A percentile compares a stretch with the other conserved stretches of the same genome.
Evolutionary conservation across 2,888 invertebrate genomes (phyloP).

Genomic region (Keiferia lycopersicella): DNA sequence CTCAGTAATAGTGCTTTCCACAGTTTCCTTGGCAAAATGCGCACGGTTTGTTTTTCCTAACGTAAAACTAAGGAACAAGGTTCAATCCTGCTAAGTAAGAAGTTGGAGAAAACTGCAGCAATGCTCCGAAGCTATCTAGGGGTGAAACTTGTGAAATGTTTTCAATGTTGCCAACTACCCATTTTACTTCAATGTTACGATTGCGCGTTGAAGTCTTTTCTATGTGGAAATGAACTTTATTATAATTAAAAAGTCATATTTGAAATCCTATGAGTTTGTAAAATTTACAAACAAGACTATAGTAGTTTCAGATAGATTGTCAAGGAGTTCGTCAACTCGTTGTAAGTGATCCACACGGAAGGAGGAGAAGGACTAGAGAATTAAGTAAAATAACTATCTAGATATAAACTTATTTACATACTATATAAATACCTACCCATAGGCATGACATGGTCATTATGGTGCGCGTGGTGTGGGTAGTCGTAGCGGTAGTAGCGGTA

Average conservation of each 20-base stretch:
- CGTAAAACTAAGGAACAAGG: not conserved
- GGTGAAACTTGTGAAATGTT: not conserved
- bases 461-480: conserved; percentile 69
- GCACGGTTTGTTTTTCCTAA: not conserved
- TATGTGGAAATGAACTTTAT: not conserved
- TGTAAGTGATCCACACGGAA: too few species aligned
- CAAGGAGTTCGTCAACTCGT: too few species aligned
- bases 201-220: conserved; percentile 20
- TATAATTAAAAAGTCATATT: not conserved
- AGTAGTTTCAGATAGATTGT: too few species aligned
- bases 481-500: conserved; percentile 76
- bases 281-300: too few species aligned
- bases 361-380: too few species aligned
- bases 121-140: not conserved
- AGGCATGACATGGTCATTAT: conserved; percentile 69
- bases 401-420: too few species aligned
- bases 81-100: conserved; percentile 5
- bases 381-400: too few species aligned
- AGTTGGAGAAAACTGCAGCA: not conserved
- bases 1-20: conserved; percentile 8
- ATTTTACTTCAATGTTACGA: not conserved
- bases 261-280: too few species aligned
- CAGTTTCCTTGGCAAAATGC: conserved; percentile 8
- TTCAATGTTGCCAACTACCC: not conserved
- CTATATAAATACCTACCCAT: conserved; percentile 62